These are phyloP conservation scores for Drosophila phalerata DNA, from an alignment of 2,888 invertebrate species.

Conservation along the genomic window DNA sequence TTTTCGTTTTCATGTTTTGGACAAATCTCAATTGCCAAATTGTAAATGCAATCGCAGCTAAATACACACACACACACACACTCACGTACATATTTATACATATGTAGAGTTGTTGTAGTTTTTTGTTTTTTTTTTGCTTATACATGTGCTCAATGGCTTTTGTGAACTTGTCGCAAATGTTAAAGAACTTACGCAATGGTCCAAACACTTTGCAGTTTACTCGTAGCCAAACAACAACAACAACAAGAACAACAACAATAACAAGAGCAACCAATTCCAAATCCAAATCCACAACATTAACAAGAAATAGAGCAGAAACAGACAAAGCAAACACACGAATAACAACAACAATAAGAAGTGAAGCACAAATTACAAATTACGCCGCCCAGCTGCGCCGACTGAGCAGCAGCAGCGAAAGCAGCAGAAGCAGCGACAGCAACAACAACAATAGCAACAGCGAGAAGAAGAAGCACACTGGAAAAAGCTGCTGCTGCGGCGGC, in stretches of 20 bases:
- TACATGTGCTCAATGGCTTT: constrained; percentile 40
- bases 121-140: constrained; percentile 25
- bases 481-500: constrained; percentile 18
- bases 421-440: constrained; percentile 12
- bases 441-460: constrained; percentile 29
- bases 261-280: constrained; percentile 32
- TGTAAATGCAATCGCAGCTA: constrained; percentile 15
- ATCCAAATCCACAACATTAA: constrained; percentile 36
- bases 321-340: constrained; percentile 50
- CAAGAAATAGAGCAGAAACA: constrained; percentile 33
- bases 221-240: constrained; percentile 34
- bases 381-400: constrained; percentile 34
- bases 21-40: constrained; percentile 11
- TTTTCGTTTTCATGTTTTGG: constrained; percentile 2
- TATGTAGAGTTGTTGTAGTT: constrained; percentile 21
- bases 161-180: constrained; percentile 34
- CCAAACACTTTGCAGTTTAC: constrained; percentile 64
- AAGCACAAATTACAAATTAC: constrained; percentile 32
- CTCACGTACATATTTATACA: constrained; percentile 10
- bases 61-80: constrained; percentile 9
- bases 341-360: constrained; percentile 32
- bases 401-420: constrained; percentile 23
- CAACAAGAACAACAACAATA: constrained; percentile 40
- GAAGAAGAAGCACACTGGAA: constrained; percentile 5
- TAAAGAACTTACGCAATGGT: constrained; percentile 58